Evolutionary conservation across 2,888 invertebrate genomes (phyloP).

Genomic region (Nemotelus nigrinus): DNA sequence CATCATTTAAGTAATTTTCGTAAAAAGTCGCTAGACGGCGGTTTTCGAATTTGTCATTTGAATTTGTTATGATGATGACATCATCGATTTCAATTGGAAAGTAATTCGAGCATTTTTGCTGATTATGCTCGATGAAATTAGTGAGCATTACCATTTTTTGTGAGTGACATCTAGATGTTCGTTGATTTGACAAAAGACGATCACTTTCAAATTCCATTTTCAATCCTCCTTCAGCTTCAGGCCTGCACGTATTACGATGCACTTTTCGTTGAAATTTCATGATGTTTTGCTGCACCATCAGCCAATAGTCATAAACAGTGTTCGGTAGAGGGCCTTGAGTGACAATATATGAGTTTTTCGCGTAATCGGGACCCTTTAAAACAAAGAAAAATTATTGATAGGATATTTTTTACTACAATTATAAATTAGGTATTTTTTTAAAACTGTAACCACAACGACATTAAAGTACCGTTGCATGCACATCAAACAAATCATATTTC

Average conservation of each 20-base stretch:
- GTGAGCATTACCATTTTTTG: conserved; percentile 90
- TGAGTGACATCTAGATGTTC: conserved; percentile 55
- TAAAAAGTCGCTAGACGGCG: conserved; percentile 50
- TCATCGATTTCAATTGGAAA: conserved; percentile 75
- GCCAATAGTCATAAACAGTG: conserved; percentile 91
- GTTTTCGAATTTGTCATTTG: conserved; percentile 51
- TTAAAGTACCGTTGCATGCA: not conserved
- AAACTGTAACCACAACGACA: not conserved
- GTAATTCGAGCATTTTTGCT: conserved; percentile 90
- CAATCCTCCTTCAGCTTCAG: not conserved
- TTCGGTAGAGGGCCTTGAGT: conserved; percentile 92
- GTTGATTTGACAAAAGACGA: conserved; percentile 12
- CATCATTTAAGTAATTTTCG: conserved; percentile 48
- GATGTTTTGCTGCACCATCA: conserved; percentile 77
- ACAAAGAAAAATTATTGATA: conserved; percentile 35
- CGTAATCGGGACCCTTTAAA: conserved; percentile 86
- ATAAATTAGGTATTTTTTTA: not conserved
- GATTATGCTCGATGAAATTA: conserved; percentile 82
- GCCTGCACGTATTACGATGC: conserved; percentile 42
- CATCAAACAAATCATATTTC: no score
- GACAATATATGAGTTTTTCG: conserved; percentile 87
- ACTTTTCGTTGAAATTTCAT: conserved; percentile 54
- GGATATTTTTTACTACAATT: no score
- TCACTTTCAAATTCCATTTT: conserved; percentile 69
- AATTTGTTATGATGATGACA: conserved; percentile 60